Evolutionary conservation across 64 coral and sea anemone genomes (phyloP).

Genomic region (Catalaphyllia jardinei): DNA sequence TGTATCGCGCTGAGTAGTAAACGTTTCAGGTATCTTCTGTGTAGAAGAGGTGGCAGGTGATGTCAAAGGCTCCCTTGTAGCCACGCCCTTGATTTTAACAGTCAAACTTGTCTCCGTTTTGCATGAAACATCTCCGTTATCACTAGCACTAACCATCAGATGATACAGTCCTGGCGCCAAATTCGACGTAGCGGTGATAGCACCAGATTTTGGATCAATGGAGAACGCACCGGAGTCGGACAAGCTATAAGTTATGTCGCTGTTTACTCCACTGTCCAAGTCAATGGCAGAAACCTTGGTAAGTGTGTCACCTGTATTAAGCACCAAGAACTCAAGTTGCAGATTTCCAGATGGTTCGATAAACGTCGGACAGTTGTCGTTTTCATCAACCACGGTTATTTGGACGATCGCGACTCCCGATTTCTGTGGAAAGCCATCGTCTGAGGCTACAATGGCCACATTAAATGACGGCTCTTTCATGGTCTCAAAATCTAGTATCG

Average conservation of each 20-base stretch:
- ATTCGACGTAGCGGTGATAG: background rate
- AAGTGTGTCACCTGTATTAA: background rate
- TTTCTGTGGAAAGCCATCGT: constrained; percentile 32
- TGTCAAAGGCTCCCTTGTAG: background rate
- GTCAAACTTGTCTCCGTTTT: constrained; percentile 1
- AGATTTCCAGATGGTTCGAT: background rate
- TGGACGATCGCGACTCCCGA: background rate
- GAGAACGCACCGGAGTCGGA: background rate
- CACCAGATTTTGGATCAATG: constrained; percentile 21
- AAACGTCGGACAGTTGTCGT: constrained; percentile 56
- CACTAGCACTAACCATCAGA: constrained; percentile 8
- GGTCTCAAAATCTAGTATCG: constrained; percentile 29
- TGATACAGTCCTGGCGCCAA: background rate
- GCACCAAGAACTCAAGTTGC: background rate
- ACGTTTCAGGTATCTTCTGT: background rate
- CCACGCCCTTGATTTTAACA: background rate
- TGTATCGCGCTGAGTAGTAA: background rate
- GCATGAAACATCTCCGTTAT: constrained; percentile 16
- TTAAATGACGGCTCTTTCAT: background rate
- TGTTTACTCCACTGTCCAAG: constrained; percentile 28
- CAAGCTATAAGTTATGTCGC: constrained; percentile 21
- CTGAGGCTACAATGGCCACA: constrained; percentile 15
- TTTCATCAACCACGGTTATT: constrained; percentile 20
- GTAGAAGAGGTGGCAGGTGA: background rate
- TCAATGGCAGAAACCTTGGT: constrained; percentile 28